Evolutionary conservation across 1,140 invertebrate species (phyloP).

Genomic region (Drosophila sproati): DNA sequence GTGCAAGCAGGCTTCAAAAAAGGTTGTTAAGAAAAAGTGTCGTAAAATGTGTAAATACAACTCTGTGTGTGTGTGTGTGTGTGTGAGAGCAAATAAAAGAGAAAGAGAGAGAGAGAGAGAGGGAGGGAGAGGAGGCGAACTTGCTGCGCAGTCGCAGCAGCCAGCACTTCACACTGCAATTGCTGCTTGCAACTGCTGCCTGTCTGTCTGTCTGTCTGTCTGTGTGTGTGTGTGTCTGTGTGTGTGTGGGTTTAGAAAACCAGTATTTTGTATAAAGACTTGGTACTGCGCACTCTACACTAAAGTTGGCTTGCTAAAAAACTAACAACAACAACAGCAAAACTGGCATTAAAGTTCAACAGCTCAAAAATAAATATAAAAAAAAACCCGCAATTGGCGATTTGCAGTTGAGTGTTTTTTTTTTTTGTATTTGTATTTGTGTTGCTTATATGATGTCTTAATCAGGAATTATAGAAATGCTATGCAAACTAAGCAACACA

Average conservation of each 20-base stretch:
- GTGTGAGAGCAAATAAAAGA: constrained; percentile 24
- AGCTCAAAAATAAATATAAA: constrained; percentile 31
- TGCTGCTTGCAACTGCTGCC: constrained; percentile 31
- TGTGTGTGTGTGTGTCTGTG: constrained; percentile 24
- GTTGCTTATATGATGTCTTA: constrained; percentile 66
- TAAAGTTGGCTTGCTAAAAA: constrained; percentile 43
- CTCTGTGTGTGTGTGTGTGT: constrained; percentile 19
- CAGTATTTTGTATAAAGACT: constrained; percentile 65
- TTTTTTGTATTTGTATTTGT: not conserved
- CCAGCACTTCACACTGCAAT: constrained; percentile 25
- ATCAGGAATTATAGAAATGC: constrained; percentile 70
- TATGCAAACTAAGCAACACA: constrained; percentile 62
- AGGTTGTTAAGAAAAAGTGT: constrained; percentile 42
- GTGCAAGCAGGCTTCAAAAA: constrained; percentile 9
- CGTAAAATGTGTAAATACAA: constrained; percentile 41
- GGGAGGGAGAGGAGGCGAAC: not conserved
- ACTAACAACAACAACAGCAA: constrained; percentile 40
- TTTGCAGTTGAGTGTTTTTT: constrained; percentile 46
- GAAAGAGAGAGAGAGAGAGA: constrained; percentile 22
- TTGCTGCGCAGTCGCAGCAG: constrained; percentile 68
- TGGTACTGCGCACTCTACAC: constrained; percentile 25
- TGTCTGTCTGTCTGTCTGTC: not conserved
- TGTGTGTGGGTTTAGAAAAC: constrained; percentile 71
- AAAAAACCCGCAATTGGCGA: constrained; percentile 26
- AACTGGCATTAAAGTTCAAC: constrained; percentile 67